Evolutionary conservation across 2,113 vertebrate genomes (phyloP).

Genomic region (Pygathrix nemaeus): DNA sequence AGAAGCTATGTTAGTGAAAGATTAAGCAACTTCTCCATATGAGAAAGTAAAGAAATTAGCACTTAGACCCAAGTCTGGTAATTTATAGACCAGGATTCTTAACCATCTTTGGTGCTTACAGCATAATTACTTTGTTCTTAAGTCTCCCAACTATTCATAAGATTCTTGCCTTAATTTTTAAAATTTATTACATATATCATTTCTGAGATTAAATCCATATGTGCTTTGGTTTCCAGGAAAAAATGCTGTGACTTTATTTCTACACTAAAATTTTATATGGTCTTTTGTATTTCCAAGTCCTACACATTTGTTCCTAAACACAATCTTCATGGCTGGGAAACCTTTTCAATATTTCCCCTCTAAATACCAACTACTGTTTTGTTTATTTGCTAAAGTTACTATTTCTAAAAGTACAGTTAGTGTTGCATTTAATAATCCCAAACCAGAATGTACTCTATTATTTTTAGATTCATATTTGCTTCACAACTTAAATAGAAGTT

Average conservation of each 20-base stretch:
- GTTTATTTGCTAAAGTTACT: no score
- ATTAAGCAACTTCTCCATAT: neutral
- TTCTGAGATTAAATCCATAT: neutral
- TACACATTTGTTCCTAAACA: neutral
- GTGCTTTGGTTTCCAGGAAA: neutral
- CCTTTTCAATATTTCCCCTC: neutral
- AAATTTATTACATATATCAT: neutral
- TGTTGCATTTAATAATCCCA: neutral
- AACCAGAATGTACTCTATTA: neutral
- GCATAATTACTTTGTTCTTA: neutral
- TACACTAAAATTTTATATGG: neutral
- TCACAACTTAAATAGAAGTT: neutral
- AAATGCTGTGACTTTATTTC: neutral
- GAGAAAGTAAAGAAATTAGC: neutral
- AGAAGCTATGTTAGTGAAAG: neutral
- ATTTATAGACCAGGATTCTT: neutral
- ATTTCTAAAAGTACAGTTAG: neutral
- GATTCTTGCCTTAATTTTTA: neutral
- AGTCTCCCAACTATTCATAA: neutral
- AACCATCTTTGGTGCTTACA: neutral
- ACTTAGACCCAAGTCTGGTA: neutral
- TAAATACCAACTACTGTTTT: neutral
- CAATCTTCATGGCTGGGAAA: neutral
- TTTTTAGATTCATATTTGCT: neutral
- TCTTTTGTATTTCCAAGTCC: neutral